Evolutionary conservation across 1,140 invertebrate genomes (phyloP).

Genomic region (Halesus radiatus): DNA sequence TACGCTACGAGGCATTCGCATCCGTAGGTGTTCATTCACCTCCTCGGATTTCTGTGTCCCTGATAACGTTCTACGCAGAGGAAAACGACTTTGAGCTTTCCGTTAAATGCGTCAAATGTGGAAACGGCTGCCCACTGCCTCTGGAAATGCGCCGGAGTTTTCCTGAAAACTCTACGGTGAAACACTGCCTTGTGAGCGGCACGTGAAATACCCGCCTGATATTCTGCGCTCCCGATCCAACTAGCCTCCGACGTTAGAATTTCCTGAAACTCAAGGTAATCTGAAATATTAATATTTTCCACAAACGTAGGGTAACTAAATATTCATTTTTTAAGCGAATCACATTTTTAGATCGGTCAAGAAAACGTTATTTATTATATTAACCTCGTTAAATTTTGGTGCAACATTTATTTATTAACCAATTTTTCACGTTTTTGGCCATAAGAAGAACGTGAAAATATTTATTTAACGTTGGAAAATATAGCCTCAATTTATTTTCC

Average conservation of each 20-base stretch:
- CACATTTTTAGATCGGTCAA: neutral
- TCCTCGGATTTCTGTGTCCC: slow-evolving; percentile 27
- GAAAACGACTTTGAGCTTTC: slow-evolving; percentile 57
- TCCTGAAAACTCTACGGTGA: neutral
- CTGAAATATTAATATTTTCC: slow-evolving; percentile 7
- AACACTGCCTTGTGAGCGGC: neutral
- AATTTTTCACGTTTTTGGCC: neutral
- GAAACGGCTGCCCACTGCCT: slow-evolving; percentile 22
- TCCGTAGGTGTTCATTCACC: neutral
- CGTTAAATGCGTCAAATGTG: slow-evolving; percentile 46
- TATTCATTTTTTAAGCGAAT: neutral
- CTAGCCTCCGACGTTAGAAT: slow-evolving; percentile 41
- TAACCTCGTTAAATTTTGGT: no score
- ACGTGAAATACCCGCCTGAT: slow-evolving; percentile 8
- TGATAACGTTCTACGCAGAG: slow-evolving; percentile 50
- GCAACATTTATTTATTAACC: no score
- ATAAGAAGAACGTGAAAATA: slow-evolving; percentile 24
- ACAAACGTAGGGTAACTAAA: slow-evolving; percentile 1
- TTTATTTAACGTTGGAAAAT: slow-evolving; percentile 27
- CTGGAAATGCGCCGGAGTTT: slow-evolving; percentile 23
- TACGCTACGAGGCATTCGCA: slow-evolving; percentile 28
- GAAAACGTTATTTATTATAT: no score
- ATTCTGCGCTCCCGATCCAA: slow-evolving; percentile 39
- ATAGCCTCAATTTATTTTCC: slow-evolving; percentile 49
- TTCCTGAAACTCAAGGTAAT: slow-evolving; percentile 39